Percentiles rank a stretch among this genome's conserved stretches.
Conservation (phyloP, 2,113 vertebrate species). For the Nibea coibor region DNA sequence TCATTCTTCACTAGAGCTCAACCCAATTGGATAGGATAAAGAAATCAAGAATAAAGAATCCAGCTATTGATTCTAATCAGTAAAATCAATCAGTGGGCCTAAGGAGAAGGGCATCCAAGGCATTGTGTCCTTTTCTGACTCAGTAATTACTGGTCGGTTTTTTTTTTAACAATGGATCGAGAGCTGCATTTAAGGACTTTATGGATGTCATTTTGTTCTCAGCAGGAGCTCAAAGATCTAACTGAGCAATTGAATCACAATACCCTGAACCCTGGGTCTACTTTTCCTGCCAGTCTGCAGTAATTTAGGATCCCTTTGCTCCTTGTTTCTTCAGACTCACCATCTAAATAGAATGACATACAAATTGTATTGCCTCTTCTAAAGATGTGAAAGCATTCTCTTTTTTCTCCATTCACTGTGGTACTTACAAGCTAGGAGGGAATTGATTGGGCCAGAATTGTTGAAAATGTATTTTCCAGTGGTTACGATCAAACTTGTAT, state of each 20-base stretch:
- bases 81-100: background rate
- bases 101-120: background rate
- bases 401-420: background rate
- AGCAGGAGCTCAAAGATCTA: slow-evolving; percentile 2
- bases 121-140: slow-evolving; percentile 14
- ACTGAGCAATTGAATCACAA: slow-evolving; percentile 12
- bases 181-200: slow-evolving; percentile 35
- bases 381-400: slow-evolving; percentile 4
- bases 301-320: slow-evolving; percentile 33
- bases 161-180: slow-evolving; percentile 23
- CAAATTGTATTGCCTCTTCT: slow-evolving; percentile 5
- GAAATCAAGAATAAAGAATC: background rate
- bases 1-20: background rate
- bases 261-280: background rate
- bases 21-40: background rate
- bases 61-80: background rate
- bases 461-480: slow-evolving; percentile 9
- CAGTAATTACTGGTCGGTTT: slow-evolving; percentile 27
- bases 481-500: background rate
- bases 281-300: slow-evolving; percentile 3
- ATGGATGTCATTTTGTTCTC: slow-evolving; percentile 16
- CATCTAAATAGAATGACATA: slow-evolving; percentile 15
- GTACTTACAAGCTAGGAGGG: background rate
- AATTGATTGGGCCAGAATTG: slow-evolving; percentile 6
- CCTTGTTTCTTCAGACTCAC: slow-evolving; percentile 10